These are phyloP conservation scores for Brachionus koreanus DNA, from an alignment of 1,140 invertebrate species.

Conservation along the genomic window DNA sequence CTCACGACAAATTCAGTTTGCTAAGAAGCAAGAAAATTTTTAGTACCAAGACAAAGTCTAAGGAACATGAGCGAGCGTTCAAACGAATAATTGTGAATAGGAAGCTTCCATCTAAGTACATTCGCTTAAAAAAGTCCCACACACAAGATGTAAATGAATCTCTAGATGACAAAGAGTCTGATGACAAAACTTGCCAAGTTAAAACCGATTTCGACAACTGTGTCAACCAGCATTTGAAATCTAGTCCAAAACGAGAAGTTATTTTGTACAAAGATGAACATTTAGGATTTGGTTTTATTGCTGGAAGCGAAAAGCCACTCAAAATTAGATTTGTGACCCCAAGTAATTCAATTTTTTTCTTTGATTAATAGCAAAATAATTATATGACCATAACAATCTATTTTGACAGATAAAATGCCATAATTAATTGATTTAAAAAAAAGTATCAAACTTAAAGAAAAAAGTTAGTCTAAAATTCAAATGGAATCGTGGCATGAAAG, in stretches of 20 bases:
- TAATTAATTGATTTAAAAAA: not conserved
- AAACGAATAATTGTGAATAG: slow-evolving; percentile 3
- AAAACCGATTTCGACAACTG: not conserved
- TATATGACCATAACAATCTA: no score
- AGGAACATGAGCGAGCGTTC: not conserved
- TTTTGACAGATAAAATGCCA: no score
- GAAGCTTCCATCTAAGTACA: slow-evolving; percentile 1
- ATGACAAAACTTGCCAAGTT: not conserved
- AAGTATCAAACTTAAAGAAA: no score
- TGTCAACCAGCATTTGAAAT: not conserved
- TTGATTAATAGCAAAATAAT: not conserved
- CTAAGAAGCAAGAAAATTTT: slow-evolving; percentile 1
- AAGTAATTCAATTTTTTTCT: slow-evolving; percentile 51
- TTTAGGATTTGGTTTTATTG: slow-evolving; percentile 85
- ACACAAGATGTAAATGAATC: not conserved
- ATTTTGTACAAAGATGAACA: slow-evolving; percentile 67
- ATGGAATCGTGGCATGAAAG: no score
- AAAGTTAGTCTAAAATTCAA: no score
- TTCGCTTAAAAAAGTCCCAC: not conserved
- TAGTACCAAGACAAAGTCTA: not conserved
- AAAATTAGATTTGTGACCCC: slow-evolving; percentile 71
- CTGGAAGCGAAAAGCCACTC: slow-evolving; percentile 81
- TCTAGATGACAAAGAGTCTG: not conserved
- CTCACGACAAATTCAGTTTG: slow-evolving; percentile 8
- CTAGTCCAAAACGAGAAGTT: slow-evolving; percentile 62